Evolutionary conservation across 2,113 vertebrate genomes (phyloP), one percentile per base, ranked within the genome.

Genomic region (Labeo rohita): DNA sequence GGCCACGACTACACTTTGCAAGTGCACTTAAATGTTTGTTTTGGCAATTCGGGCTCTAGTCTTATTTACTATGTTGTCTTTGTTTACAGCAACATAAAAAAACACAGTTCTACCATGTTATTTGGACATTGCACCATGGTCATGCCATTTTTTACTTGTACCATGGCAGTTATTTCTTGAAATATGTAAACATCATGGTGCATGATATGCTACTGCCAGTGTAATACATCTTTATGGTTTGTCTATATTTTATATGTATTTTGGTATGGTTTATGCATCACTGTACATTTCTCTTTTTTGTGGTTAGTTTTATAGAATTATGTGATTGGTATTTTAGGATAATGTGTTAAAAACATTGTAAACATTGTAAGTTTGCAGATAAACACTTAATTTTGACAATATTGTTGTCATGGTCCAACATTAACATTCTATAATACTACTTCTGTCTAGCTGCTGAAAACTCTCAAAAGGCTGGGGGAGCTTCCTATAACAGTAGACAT

Each of bases 401-500:
- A 11, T 23, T 11, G 59, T 23, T 63, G 21, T 63, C 9, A 63
- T 23, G 8, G 9, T 63, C n/a, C 9, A 63, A 63, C 23, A 63
- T 63, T 3, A 5, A 11, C 0, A 39, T 39, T 39, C 39, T 39
- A 39, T 39, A 39, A 39, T 39, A 39, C 39, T 39, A 39, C 39
- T 39, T 90, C 76, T 93, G 88, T 93, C 39, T 92, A 99, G 98
- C 92, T 99, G 28, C 90, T 98, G 85, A 99, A 99, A 89, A 97
- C 96, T 79, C 95, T 99, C 85, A 99, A 97, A 94, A 96, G 96
- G 88, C 95, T 99, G 87, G 95, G 96, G 21, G 96, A 97, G 36
- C 92, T 99, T 88, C 97, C 97, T 36, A 98, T 99, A 93, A 99
- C 98, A 0, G 96, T 99, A 91, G 97, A 99, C 75, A 97, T 99